These are phyloP conservation scores for Limnephilus lunatus DNA, from an alignment of 2,888 invertebrate genomes.

Conservation along the genomic window DNA sequence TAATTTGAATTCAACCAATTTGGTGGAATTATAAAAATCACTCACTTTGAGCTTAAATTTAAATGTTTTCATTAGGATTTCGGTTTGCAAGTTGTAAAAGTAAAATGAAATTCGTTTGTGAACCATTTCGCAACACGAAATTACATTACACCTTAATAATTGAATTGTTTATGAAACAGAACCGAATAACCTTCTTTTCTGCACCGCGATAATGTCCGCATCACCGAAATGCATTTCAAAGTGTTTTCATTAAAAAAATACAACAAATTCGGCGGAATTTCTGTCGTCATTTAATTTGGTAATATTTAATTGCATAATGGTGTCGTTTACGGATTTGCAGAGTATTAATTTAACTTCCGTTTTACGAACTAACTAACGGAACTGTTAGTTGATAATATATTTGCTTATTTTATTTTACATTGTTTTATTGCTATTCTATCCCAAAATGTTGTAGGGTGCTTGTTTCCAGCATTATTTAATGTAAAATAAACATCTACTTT, in stretches of 20 bases:
- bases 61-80: not conserved
- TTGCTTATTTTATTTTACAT: not conserved
- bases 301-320: not conserved
- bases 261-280: not conserved
- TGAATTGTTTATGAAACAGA: slow-evolving; percentile 16
- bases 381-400: not conserved
- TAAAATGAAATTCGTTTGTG: not conserved
- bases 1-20: no score
- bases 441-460: not conserved
- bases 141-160: not conserved
- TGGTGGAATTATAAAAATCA: no score
- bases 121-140: not conserved
- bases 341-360: not conserved
- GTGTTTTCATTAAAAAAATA: not conserved
- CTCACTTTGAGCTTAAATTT: not conserved
- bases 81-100: not conserved
- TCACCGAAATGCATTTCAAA: slow-evolving; percentile 36
- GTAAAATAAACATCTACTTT: not conserved
- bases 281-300: not conserved
- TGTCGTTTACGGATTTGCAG: not conserved
- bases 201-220: slow-evolving; percentile 10
- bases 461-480: not conserved
- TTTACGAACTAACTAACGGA: not conserved
- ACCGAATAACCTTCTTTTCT: slow-evolving; percentile 37
- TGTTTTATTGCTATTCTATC: not conserved